Conservation (phyloP, 2,888 invertebrate species). For the Drosophila emarginata region DNA sequence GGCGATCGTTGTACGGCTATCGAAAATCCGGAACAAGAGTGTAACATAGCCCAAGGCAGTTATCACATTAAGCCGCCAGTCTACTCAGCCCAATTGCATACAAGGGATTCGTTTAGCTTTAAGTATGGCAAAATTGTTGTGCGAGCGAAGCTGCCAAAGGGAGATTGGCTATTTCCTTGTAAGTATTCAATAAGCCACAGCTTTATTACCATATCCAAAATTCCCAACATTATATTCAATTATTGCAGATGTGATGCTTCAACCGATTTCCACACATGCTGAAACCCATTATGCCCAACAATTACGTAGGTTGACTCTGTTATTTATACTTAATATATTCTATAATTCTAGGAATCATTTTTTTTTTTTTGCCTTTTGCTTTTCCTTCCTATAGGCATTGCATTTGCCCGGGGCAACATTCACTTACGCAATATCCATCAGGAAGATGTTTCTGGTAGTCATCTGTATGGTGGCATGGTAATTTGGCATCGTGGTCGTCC, state of each 20-base stretch:
- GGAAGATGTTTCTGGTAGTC: slow-evolving; percentile 72
- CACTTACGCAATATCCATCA: slow-evolving; percentile 60
- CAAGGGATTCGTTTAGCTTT: slow-evolving; percentile 86
- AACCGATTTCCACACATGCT: slow-evolving; percentile 86
- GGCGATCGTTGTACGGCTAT: slow-evolving; percentile 84
- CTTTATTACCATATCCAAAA: too few relatives aligned
- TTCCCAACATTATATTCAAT: too few relatives aligned
- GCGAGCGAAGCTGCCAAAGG: slow-evolving; percentile 88
- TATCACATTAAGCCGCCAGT: slow-evolving; percentile 87
- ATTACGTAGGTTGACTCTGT: slow-evolving; percentile 83
- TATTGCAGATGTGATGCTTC: slow-evolving; percentile 85
- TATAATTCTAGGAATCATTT: too few relatives aligned
- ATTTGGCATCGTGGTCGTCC: slow-evolving; percentile 74
- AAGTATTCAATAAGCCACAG: slow-evolving; percentile 55
- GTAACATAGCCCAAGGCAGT: slow-evolving; percentile 58
- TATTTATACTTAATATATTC: neutral
- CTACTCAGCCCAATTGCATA: slow-evolving; percentile 86
- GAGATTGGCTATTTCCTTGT: slow-evolving; percentile 92
- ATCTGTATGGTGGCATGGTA: slow-evolving; percentile 78
- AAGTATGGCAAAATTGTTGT: slow-evolving; percentile 88
- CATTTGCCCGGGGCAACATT: slow-evolving; percentile 87
- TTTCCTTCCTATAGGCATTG: slow-evolving; percentile 82
- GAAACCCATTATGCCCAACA: slow-evolving; percentile 83
- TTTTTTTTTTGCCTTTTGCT: too few relatives aligned
- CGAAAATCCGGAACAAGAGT: slow-evolving; percentile 81